Base-by-base conservation (phyloP, 2,888 invertebrate genomes). In the Trissolcus brochymenae region DNA sequence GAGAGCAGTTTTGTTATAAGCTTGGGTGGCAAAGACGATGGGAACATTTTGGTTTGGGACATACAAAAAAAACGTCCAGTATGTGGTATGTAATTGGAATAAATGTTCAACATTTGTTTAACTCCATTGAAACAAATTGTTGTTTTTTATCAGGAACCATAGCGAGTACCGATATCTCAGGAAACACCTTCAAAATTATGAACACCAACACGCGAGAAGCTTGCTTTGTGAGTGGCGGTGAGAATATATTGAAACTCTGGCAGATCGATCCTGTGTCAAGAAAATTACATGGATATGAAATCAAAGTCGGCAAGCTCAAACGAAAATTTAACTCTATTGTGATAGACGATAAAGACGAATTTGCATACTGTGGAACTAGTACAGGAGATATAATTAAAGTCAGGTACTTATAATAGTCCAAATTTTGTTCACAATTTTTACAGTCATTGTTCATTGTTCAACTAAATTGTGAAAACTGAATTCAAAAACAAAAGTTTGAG, bases 21-120 rank as follows among this genome's bases (percentile, higher is more conserved):
- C 0, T 91, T 97, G 46, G 98, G 98, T 0, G 98, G 98, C 0
- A 92, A 94, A 73, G 98, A 98, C 89, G 97, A 97, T 88, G 96
- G 96, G 41, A 94, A 94, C 80, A 92, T 97, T 43, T 94, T 97
- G 51, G 93, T 98, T 1, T 98, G 95, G 93, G 94, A 97, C 87
- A 92, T 96, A 79, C 89, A 90, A 43, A 91, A 91, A 0, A 89
- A 88, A 70, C 89, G 89, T 60, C 87, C 91, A 4, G 83, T 92
- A 17, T 92, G 91, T 79, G 91, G 91, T 85, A 86, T 55, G 54
- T 16, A 9, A 43, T n/a, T 11, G 0, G 0, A 6, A 46, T 46
- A 46, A 35, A 7, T 35, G 14, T 21, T 19, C 1, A 46, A 46
- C 19, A 19, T n/a, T n/a, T n/a, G n/a, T n/a, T 17, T 19, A 50